Evolutionary conservation across 37 sponge, comb jelly and placozoan species (phyloP).

Genomic region (Cliona cf. orientalis): DNA sequence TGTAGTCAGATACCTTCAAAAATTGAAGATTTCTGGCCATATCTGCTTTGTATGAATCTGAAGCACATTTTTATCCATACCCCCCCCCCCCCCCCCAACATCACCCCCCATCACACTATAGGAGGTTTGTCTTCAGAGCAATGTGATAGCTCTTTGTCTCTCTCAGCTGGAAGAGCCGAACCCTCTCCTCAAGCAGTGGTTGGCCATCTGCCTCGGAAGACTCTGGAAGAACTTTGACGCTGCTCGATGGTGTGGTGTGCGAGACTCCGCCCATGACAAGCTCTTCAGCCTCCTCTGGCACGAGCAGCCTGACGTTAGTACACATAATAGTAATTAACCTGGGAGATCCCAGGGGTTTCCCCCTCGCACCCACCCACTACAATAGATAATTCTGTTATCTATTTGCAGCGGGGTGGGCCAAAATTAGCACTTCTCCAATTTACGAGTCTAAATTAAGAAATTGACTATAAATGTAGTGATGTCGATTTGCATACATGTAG

Average conservation of each 20-base stretch:
- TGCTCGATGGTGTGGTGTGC: slow-evolving; percentile 84
- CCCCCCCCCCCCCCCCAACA: too few species aligned
- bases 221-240: slow-evolving; percentile 88
- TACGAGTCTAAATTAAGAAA: too few species aligned
- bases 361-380: background rate
- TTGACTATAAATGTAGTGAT: too few species aligned
- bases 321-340: too few species aligned
- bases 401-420: too few species aligned
- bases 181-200: slow-evolving; percentile 77
- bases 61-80: slow-evolving; percentile 27
- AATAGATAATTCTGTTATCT: too few species aligned
- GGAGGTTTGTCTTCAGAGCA: slow-evolving; percentile 68
- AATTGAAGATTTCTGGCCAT: too few species aligned
- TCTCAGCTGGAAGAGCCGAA: slow-evolving; percentile 85
- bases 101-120: too few species aligned
- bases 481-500: too few species aligned
- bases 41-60: background rate
- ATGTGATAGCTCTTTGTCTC: slow-evolving; percentile 70
- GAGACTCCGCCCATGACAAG: slow-evolving; percentile 89
- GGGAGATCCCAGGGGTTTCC: too few species aligned
- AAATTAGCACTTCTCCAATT: too few species aligned
- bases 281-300: slow-evolving; percentile 85
- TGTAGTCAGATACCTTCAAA: too few species aligned
- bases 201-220: slow-evolving; percentile 91
- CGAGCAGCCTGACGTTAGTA: slow-evolving; percentile 86